Evolutionary conservation across 2,888 invertebrate species (phyloP).

Genomic region (Vandiemenella viatica): DNA sequence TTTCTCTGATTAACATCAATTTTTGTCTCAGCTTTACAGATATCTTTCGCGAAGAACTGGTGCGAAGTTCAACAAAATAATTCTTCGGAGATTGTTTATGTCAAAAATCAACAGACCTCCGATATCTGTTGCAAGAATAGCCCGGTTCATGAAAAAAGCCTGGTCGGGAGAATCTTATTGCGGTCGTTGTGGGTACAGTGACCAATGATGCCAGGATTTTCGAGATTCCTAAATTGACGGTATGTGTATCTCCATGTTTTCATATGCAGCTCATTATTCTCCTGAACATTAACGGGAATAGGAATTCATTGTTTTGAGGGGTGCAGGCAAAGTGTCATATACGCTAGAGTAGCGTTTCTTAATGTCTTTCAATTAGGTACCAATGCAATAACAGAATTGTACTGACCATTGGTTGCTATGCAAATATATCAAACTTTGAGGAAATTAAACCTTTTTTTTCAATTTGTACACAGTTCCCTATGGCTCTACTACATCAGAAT

Average conservation of each 20-base stretch:
- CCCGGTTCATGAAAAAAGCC: constrained; percentile 75
- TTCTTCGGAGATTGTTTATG: constrained; percentile 92
- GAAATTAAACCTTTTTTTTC: too few species aligned
- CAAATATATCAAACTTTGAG: too few species aligned
- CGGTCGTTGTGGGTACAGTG: constrained; percentile 88
- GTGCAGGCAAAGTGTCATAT: neutral
- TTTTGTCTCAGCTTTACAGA: constrained; percentile 65
- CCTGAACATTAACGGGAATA: too few species aligned
- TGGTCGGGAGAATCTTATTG: constrained; percentile 71
- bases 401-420: too few species aligned
- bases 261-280: neutral
- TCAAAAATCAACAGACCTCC: constrained; percentile 91
- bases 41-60: constrained; percentile 92
- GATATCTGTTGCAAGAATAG: constrained; percentile 76
- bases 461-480: too few species aligned
- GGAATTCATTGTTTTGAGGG: neutral
- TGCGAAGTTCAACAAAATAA: constrained; percentile 90
- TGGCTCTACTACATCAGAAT: too few species aligned
- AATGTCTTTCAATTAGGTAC: too few species aligned
- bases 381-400: too few species aligned
- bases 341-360: neutral
- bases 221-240: constrained; percentile 79
- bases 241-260: constrained; percentile 28
- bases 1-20: constrained; percentile 9
- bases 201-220: constrained; percentile 90